Evolutionary conservation across 2,888 invertebrate species (phyloP), one percentile per base, ranked within the genome.

Genomic region (Macrophya annulata): DNA sequence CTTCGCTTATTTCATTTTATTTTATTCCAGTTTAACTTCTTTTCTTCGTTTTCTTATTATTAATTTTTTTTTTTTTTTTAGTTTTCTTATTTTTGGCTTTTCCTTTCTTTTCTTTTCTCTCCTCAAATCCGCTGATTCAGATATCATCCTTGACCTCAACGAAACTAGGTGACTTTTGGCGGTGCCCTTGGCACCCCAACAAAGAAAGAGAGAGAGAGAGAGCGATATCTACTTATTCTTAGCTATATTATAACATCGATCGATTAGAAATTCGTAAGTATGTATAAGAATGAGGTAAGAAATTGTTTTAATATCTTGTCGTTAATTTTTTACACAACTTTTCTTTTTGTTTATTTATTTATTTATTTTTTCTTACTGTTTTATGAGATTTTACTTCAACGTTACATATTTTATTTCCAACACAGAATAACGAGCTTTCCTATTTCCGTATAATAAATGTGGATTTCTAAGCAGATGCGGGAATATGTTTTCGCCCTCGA

Each of bases 121-220:
- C 76, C 83, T 25, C 62, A 10, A 25, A 62, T 62, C 21, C 21
- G 62, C 62, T 62, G 62, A 62, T 62, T 62, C 62, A 62, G 62
- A 62, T 25, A 25, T 62, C 55, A 25, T 68, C 74, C 62, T 68
- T 84, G 71, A 48, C 71, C 45, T 76, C 77, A 68, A 40, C 84
- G 65, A 72, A 86, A 85, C 86, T 45, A 85, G 84, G 81, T 83
- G 25, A 74, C 59, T 15, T 59, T 62, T 48, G 43, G 55, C 65
- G 45, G 5, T 55, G 43, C 82, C 86, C 40, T 83, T 84, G 72
- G 31, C 68, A 59, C 8, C 65, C 83, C 45, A 77, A 31, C 31
- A 31, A 3, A 31, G 31, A 3, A 1, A 31, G 31, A 31, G 31
- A 31, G 3, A 31, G 31, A 31, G 31, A 31, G 31, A 31, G 31